phyloP scores from a whole-genome alignment of 2,113 vertebrate genomes.

The Callithrix jacchus region DNA sequence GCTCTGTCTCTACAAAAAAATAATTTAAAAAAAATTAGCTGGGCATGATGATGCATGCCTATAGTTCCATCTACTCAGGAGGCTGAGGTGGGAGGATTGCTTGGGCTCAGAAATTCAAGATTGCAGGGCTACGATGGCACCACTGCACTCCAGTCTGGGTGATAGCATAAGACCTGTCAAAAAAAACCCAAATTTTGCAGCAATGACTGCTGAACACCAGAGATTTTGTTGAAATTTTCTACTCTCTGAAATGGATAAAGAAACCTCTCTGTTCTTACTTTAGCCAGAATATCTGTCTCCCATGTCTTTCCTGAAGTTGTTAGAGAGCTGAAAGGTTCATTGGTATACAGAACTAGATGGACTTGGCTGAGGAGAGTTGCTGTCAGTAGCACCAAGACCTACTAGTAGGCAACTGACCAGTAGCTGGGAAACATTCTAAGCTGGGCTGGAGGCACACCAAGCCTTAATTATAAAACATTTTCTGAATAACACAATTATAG shows the following conservation, averaged over 20 bases:
- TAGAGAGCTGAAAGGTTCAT: neutral
- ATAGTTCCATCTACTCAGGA: too few species aligned
- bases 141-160: too few species aligned
- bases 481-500: neutral
- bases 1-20: too few species aligned
- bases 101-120: too few species aligned
- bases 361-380: neutral
- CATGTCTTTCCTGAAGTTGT: neutral
- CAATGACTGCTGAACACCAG: neutral
- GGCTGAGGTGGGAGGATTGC: too few species aligned
- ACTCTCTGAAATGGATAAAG: neutral
- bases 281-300: neutral
- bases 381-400: neutral
- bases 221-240: neutral
- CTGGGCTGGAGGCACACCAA: neutral
- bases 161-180: too few species aligned
- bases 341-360: neutral
- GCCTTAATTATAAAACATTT: neutral
- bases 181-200: neutral
- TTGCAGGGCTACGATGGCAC: too few species aligned
- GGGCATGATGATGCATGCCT: too few species aligned
- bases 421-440: neutral
- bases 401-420: too few species aligned
- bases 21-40: too few species aligned
- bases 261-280: neutral